Evolutionary conservation across 2,797 vertebrate species (phyloP), one percentile per base, ranked within the genome.

Genomic region (Lepus oiostolus): DNA sequence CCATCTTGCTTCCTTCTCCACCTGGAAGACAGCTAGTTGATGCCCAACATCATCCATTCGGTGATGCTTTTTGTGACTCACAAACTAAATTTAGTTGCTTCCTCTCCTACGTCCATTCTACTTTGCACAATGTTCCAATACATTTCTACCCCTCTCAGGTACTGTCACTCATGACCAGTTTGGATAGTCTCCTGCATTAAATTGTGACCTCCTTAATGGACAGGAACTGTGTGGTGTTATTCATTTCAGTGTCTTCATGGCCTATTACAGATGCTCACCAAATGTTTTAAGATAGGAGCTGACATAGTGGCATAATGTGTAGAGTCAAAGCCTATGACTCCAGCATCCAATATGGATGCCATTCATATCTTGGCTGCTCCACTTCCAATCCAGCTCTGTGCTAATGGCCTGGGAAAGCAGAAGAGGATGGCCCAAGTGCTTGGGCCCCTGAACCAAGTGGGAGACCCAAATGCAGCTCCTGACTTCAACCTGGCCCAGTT

Each of bases 191-290:
- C 38, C 58, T 70, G 12, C 7, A 32, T 42, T 80, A 54, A 84
- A 21, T 22, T 35, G n/a, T 30, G 70, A 60, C 14, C n/a, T 92
- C n/a, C 52, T 54, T 22, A n/a, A 80, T 47, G 21, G 21, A 11
- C 12, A 85, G 24, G 71, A 52, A 68, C 32, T 32, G 5, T 17
- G 63, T 76, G 19, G 7, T 71, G 6, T 75, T 63, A 35, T 38
- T 90, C 17, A 60, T 79, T 77, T 88, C 62, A 28, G 1, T 74
- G 13, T 8, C 85, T 81, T 87, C 54, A 84, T n/a, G 71, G 71
- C 47, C 24, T 21, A 32, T 22, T 42, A 76, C 2, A 32, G 75
- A 35, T 75, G 19, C 52, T 84, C 68, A 52, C 24, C 52, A 35
- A 28, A 32, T 65, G 2, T 35, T 84, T 38, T 54, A 71, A 38